phyloP scores from a whole-genome alignment of 1,140 invertebrate species.

The Orius laevigatus region DNA sequence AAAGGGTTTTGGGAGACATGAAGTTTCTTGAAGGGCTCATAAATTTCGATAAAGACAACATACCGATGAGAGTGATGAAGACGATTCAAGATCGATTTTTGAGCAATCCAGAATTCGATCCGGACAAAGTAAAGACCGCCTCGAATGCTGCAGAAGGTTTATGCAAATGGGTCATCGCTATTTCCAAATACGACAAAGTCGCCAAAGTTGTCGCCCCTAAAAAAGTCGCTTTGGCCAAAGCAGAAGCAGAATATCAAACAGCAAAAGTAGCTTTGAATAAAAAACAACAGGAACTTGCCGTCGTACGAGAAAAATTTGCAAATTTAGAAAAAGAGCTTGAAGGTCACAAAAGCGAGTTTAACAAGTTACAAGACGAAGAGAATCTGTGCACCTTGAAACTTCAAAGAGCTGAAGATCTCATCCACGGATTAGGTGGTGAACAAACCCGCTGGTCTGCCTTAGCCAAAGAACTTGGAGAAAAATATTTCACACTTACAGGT shows the following conservation, averaged over 20 bases:
- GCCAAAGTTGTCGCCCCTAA: constrained; percentile 77
- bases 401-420: constrained; percentile 81
- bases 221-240: constrained; percentile 57
- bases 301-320: constrained; percentile 51
- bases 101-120: constrained; percentile 76
- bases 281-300: constrained; percentile 59
- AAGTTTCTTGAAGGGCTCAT: constrained; percentile 74
- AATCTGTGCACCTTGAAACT: constrained; percentile 77
- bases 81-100: constrained; percentile 68
- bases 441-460: constrained; percentile 65
- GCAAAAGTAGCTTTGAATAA: constrained; percentile 50
- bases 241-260: constrained; percentile 48
- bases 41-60: constrained; percentile 85
- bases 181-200: constrained; percentile 86
- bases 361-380: constrained; percentile 43
- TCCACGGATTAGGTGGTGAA: constrained; percentile 70
- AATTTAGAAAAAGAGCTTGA: constrained; percentile 34
- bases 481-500: constrained; percentile 33
- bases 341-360: constrained; percentile 17
- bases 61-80: constrained; percentile 63
- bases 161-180: constrained; percentile 81
- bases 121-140: constrained; percentile 66
- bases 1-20: constrained; percentile 77
- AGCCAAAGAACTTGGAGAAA: constrained; percentile 54
- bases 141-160: constrained; percentile 63